Evolutionary conservation across 2,888 invertebrate genomes (phyloP), one percentile per base, ranked within the genome.

Genomic region (Octodonta nipae): DNA sequence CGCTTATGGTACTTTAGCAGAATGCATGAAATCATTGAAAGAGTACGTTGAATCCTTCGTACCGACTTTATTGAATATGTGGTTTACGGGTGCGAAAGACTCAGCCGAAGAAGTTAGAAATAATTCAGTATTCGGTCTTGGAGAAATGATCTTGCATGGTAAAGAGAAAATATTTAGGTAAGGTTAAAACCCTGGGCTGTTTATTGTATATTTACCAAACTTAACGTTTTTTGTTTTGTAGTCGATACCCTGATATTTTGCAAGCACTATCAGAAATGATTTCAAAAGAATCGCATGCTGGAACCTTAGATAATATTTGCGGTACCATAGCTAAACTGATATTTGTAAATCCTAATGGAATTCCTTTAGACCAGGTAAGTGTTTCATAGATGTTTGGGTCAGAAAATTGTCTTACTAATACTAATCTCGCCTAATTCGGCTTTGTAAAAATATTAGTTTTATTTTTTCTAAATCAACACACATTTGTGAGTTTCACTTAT

Each of bases 271-370:
- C 80, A 2, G 59, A 65, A 17, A 68, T 74, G n/a, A 67, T 82
- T 32, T 58, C 68, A 3, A 67, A 64, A 35, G 83, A 83, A 58
- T 62, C 66, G n/a, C 70, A 75, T 47, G 64, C 68, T 0, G 67
- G 77, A 22, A 75, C 75, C 3, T 60, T 78, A 36, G 85, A 85
- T 54, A 85, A 85, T 54, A 75, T 83, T 42, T 78, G 80, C 55
- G 84, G 79, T 30, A 80, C 83, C 16, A 67, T 82, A 31, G 77
- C 81, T 14, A 70, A 82, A 35, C 67, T 85, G 51, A 78, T 85
- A 30, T 63, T 74, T 20, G 68, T 72, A 2, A 78, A 81, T 58
- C 60, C 68, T 26, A 58, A 58, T 34, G 65, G 66, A 42, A 64
- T 84, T 36, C 83, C 83, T 12, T 54, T 84, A 34, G 71, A 71